Conservation (phyloP, 2,113 vertebrate species). For the Cyprinodon brontotheroides region DNA sequence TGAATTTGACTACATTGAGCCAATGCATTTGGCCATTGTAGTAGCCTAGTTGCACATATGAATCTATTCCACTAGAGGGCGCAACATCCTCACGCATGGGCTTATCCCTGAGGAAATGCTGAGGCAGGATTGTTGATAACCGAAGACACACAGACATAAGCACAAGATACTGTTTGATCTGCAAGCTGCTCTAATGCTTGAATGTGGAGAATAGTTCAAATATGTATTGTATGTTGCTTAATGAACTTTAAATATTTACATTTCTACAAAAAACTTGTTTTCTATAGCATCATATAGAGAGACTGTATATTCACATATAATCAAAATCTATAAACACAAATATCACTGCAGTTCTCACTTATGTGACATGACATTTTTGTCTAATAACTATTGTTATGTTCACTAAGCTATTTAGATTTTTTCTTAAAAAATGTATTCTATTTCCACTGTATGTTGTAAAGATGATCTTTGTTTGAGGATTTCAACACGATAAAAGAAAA, state of each 20-base stretch:
- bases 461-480: too few species aligned
- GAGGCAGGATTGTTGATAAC: neutral
- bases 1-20: neutral
- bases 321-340: too few species aligned
- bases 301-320: neutral
- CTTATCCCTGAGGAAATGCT: too few species aligned
- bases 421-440: too few species aligned
- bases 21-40: neutral
- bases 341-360: too few species aligned
- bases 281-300: neutral
- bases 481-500: too few species aligned
- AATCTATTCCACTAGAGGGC: conserved; percentile 49
- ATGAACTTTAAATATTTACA: too few species aligned
- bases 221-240: neutral
- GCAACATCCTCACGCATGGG: conserved; percentile 52
- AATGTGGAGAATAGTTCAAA: neutral
- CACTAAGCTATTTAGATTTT: too few species aligned
- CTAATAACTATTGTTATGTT: too few species aligned
- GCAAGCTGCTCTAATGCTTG: neutral
- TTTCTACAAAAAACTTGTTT: neutral
- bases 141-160: neutral
- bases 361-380: too few species aligned
- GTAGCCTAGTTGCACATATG: conserved; percentile 12
- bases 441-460: too few species aligned
- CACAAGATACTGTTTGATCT: neutral